Evolutionary conservation across 1,140 invertebrate species (phyloP).

Genomic region (Lepidurus apus): DNA sequence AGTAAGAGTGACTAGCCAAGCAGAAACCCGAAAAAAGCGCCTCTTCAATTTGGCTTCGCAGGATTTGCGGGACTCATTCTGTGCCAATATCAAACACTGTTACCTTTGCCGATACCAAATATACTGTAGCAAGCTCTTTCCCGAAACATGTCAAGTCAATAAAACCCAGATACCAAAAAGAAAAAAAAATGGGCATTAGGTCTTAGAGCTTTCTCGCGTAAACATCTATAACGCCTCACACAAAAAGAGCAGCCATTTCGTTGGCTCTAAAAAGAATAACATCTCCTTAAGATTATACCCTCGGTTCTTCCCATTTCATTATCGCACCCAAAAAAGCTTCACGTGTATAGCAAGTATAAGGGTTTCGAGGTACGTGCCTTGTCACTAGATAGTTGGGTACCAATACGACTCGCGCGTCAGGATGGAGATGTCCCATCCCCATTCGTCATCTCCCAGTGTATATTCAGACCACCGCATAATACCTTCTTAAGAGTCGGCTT

Average conservation of each 20-base stretch:
- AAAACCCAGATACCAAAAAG: not conserved
- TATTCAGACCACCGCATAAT: not conserved
- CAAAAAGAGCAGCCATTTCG: too few relatives aligned
- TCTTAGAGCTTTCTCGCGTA: too few relatives aligned
- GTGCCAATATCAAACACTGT: not conserved
- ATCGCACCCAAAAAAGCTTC: not conserved
- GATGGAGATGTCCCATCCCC: not conserved
- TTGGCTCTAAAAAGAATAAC: too few relatives aligned
- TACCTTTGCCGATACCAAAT: not conserved
- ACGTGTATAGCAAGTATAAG: not conserved
- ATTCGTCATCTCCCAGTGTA: not conserved
- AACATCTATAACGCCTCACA: too few relatives aligned
- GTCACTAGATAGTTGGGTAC: not conserved
- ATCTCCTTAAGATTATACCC: too few relatives aligned
- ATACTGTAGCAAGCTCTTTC: not conserved
- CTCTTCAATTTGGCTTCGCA: not conserved
- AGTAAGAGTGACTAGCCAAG: not conserved
- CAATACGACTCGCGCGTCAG: not conserved
- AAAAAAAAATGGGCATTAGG: too few relatives aligned
- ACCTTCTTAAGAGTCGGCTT: not conserved
- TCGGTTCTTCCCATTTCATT: not conserved
- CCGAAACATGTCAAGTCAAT: not conserved
- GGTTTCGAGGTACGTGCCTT: not conserved
- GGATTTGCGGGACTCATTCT: not conserved
- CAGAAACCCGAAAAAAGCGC: not conserved